Conservation (phyloP, 2,113 vertebrate species). For the Hassar affinis region DNA sequence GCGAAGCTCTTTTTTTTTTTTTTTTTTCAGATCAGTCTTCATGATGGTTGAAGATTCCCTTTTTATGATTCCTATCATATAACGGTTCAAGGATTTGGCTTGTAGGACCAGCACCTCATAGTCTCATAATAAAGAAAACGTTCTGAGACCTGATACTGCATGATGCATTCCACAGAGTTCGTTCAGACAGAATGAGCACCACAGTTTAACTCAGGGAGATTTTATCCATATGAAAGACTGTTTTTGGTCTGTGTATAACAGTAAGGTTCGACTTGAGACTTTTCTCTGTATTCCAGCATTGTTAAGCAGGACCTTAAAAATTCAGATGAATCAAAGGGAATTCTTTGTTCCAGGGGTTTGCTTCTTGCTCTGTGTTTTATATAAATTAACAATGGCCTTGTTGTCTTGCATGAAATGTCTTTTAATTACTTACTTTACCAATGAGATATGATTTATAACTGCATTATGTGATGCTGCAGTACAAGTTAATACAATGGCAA, state of each 20-base stretch:
- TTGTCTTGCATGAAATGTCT: constrained; percentile 16
- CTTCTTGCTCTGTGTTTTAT: constrained; percentile 30
- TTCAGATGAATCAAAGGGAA: constrained; percentile 36
- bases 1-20: not conserved
- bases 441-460: not conserved
- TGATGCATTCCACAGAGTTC: constrained; percentile 21
- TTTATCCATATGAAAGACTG: not conserved
- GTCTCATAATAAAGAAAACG: constrained; percentile 2
- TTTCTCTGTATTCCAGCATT: not conserved
- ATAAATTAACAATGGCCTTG: constrained; percentile 17
- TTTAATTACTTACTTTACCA: constrained; percentile 28
- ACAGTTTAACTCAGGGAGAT: constrained; percentile 35
- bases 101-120: not conserved
- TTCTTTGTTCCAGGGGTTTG: not conserved
- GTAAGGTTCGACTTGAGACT: not conserved
- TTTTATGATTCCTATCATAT: constrained; percentile 1
- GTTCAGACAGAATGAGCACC: not conserved
- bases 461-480: not conserved
- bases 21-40: not conserved
- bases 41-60: not conserved
- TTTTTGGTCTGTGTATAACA: not conserved
- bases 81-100: not conserved
- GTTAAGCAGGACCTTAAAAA: not conserved
- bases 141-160: not conserved
- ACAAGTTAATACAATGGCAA: not conserved